These are phyloP conservation scores for Phaonia tiefii DNA, from an alignment of 2,888 invertebrate genomes.

Conservation along the genomic window DNA sequence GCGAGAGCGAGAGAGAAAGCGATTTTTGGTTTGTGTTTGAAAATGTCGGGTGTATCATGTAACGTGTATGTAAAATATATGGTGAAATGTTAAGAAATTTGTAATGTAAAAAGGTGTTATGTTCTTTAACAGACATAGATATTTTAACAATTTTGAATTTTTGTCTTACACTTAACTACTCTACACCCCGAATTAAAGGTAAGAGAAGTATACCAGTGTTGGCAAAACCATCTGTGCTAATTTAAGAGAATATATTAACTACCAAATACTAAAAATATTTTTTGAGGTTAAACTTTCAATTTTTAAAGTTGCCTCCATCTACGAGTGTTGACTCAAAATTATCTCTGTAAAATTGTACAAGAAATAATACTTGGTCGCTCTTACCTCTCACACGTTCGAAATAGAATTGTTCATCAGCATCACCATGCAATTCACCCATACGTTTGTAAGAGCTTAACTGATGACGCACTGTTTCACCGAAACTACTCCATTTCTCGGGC, in stretches of 20 bases:
- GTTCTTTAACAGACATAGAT: background rate
- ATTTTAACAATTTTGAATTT: too few relatives aligned
- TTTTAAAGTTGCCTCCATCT: too few relatives aligned
- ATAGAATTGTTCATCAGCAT: constrained; percentile 71
- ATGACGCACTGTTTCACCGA: constrained; percentile 67
- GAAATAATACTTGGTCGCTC: constrained; percentile 63
- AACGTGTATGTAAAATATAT: background rate
- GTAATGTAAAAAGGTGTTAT: constrained; percentile 4
- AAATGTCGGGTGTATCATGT: constrained; percentile 20
- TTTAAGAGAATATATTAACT: too few relatives aligned
- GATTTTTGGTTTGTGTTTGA: too few relatives aligned
- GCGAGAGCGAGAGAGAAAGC: background rate
- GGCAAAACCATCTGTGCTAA: too few relatives aligned
- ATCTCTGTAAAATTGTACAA: too few relatives aligned
- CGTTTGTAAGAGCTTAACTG: constrained; percentile 69
- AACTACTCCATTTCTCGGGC: constrained; percentile 69
- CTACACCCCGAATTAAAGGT: too few relatives aligned
- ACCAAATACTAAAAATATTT: too few relatives aligned
- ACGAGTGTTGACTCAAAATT: too few relatives aligned
- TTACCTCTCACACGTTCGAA: constrained; percentile 74
- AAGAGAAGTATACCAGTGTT: too few relatives aligned
- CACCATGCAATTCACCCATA: constrained; percentile 72
- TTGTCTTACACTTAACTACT: too few relatives aligned
- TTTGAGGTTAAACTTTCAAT: too few relatives aligned
- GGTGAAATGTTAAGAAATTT: background rate